phyloP scores from a whole-genome alignment of 2,888 invertebrate species.

The Pimpla rufipes region DNA sequence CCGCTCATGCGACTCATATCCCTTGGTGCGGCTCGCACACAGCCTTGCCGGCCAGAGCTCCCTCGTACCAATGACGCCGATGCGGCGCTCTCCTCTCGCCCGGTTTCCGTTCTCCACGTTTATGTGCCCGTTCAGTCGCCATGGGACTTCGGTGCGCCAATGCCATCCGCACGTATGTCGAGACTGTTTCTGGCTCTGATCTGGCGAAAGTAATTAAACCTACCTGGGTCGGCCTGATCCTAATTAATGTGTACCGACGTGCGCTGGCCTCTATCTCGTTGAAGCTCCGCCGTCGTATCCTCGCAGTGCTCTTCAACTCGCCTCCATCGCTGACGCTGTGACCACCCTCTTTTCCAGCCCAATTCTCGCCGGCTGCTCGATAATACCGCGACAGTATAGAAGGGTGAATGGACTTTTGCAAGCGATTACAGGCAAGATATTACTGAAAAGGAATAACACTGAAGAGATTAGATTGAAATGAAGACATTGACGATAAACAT shows the following conservation, averaged over 20 bases:
- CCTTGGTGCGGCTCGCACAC: slow-evolving; percentile 66
- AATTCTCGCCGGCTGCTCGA: slow-evolving; percentile 67
- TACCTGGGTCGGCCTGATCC: slow-evolving; percentile 80
- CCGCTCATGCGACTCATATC: slow-evolving; percentile 82
- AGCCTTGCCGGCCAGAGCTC: slow-evolving; percentile 20
- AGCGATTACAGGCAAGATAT: neutral
- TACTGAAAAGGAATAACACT: neutral
- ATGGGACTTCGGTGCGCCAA: slow-evolving; percentile 12
- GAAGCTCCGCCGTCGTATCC: slow-evolving; percentile 6
- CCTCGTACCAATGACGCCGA: slow-evolving; percentile 1
- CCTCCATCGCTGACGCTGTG: slow-evolving; percentile 9
- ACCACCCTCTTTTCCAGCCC: slow-evolving; percentile 44
- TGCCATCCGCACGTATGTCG: slow-evolving; percentile 61
- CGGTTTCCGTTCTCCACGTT: slow-evolving; percentile 49
- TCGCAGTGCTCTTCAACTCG: neutral
- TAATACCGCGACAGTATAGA: slow-evolving; percentile 68
- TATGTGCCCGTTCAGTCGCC: slow-evolving; percentile 49
- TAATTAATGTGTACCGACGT: slow-evolving; percentile 83
- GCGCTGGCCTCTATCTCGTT: slow-evolving; percentile 66
- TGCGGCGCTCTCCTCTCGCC: slow-evolving; percentile 60
- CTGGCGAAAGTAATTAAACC: slow-evolving; percentile 84
- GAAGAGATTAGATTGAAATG: too few species aligned
- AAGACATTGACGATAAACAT: too few species aligned
- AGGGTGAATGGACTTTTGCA: neutral
- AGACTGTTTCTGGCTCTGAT: slow-evolving; percentile 76